phyloP scores from a whole-genome alignment of 2,797 vertebrate genomes.

The Xenentodon cancila region DNA sequence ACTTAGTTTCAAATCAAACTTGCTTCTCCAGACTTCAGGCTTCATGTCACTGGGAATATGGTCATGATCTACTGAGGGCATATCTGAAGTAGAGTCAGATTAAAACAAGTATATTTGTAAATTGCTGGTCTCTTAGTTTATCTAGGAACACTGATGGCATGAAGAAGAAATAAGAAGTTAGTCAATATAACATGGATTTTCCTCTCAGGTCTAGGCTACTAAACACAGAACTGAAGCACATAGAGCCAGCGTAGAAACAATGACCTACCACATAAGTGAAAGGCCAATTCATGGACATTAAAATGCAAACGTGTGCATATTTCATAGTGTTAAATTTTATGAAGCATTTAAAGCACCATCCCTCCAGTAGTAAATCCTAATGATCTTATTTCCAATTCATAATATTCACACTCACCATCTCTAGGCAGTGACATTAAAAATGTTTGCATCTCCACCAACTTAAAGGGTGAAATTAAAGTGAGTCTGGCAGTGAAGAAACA shows the following conservation, averaged over 20 bases:
- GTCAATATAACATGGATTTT: not conserved
- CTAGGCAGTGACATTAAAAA: slow-evolving; percentile 79
- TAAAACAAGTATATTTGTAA: slow-evolving; percentile 17
- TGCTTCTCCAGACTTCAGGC: too few relatives aligned
- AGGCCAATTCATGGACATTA: slow-evolving; percentile 83
- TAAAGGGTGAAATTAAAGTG: slow-evolving; percentile 71
- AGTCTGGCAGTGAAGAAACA: slow-evolving; percentile 58
- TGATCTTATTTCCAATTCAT: slow-evolving; percentile 78
- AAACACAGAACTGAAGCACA: slow-evolving; percentile 35
- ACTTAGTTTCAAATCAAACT: too few relatives aligned
- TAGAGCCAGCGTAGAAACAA: slow-evolving; percentile 49
- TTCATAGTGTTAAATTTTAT: slow-evolving; percentile 87
- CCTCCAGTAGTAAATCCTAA: slow-evolving; percentile 86
- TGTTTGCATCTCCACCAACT: slow-evolving; percentile 79
- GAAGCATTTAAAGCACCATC: slow-evolving; percentile 85
- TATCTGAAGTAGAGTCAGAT: too few relatives aligned
- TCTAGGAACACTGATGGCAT: not conserved
- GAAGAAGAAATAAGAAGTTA: not conserved
- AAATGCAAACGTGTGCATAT: slow-evolving; percentile 86
- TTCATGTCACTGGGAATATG: too few relatives aligned
- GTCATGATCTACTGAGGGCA: too few relatives aligned
- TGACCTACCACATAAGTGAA: slow-evolving; percentile 83
- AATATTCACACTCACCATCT: slow-evolving; percentile 80
- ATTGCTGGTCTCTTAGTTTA: not conserved
- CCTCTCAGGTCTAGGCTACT: slow-evolving; percentile 7